Conservation (phyloP, 2,113 vertebrate species). For the Xiphorhynchus elegans region DNA sequence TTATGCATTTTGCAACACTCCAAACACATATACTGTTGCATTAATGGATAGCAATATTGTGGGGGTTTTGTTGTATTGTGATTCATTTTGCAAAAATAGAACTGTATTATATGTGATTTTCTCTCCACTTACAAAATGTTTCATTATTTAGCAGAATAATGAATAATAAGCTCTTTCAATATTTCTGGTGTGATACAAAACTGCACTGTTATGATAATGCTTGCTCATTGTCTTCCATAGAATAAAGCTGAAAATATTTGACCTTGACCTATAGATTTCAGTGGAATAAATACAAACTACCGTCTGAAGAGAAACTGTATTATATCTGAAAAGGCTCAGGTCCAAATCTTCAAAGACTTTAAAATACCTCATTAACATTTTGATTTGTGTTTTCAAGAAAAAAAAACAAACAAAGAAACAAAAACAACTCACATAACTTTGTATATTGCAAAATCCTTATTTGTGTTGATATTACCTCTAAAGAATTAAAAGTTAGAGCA, state of each 20-base stretch:
- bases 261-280: not conserved
- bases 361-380: not conserved
- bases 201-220: not conserved
- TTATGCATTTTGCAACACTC: not conserved
- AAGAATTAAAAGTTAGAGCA: not conserved
- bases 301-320: not conserved
- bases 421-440: not conserved
- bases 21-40: not conserved
- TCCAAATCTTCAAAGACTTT: not conserved
- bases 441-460: not conserved
- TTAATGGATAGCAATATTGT: not conserved
- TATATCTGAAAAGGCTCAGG: not conserved
- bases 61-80: not conserved
- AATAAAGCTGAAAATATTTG: slow-evolving; percentile 17
- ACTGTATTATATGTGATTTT: not conserved
- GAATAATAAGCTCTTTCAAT: not conserved
- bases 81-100: not conserved
- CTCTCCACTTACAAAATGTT: not conserved
- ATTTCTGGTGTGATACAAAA: not conserved
- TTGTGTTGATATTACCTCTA: not conserved
- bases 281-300: not conserved
- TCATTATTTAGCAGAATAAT: slow-evolving; percentile 9
- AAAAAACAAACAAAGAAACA: not conserved
- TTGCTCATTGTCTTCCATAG: not conserved
- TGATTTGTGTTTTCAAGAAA: not conserved